Conservation (phyloP, 2,797 vertebrate genomes). For the Rhynchonycteris naso region DNA sequence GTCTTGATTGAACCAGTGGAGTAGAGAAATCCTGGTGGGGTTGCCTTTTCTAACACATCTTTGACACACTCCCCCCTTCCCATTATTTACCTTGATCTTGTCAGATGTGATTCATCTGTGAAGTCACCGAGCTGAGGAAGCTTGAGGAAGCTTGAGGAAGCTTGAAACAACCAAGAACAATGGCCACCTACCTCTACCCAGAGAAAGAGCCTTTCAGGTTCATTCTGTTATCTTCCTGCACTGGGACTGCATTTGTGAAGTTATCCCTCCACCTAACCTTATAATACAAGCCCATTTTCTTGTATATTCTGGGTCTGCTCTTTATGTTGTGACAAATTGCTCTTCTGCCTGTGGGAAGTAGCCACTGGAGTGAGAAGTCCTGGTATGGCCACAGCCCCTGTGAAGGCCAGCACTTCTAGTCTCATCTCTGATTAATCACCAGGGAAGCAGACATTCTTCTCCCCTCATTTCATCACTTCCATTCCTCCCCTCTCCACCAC, state of each 20-base stretch:
- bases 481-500: fast-evolving
- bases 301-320: neutral
- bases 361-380: neutral
- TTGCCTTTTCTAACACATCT: neutral
- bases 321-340: neutral
- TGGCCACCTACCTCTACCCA: neutral
- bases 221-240: neutral
- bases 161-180: neutral
- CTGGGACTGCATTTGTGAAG: neutral
- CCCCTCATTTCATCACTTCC: neutral
- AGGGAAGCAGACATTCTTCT: neutral
- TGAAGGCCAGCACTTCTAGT: neutral
- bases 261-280: neutral
- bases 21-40: neutral
- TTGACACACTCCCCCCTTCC: neutral
- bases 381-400: neutral
- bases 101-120: neutral
- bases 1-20: neutral
- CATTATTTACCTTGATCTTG: neutral
- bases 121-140: neutral
- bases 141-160: neutral
- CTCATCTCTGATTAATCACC: neutral
- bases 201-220: neutral
- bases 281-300: neutral
- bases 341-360: neutral